A percentile compares a stretch with the other conserved stretches of the same genome.
Evolutionary conservation across 2,113 vertebrate genomes (phyloP).

Genomic region (Leiothrix lutea): DNA sequence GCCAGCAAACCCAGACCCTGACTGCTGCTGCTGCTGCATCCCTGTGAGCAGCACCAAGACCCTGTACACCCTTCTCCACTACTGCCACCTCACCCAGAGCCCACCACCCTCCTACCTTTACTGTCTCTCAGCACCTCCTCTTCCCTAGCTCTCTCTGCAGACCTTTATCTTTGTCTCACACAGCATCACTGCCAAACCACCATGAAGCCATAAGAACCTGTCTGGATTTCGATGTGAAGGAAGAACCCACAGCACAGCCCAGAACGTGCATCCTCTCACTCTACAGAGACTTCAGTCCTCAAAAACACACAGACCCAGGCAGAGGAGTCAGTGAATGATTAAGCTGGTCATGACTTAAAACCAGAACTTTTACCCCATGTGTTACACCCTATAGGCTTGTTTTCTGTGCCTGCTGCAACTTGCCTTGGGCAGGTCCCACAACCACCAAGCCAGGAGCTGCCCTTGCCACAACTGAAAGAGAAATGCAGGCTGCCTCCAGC

Average conservation of each 20-base stretch:
- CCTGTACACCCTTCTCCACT: neutral
- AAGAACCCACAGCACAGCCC: accelerated
- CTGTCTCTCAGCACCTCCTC: neutral
- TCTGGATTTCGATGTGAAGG: accelerated
- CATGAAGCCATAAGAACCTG: accelerated
- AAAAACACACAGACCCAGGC: neutral
- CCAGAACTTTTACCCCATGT: neutral
- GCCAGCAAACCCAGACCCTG: neutral
- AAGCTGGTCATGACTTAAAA: neutral
- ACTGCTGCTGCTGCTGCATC: neutral
- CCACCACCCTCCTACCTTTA: neutral
- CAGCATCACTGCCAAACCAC: neutral
- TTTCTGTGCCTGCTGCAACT: neutral
- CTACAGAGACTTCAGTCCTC: neutral
- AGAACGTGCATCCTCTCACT: neutral
- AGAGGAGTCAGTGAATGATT: neutral
- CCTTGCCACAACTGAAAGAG: neutral
- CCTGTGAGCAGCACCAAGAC: neutral
- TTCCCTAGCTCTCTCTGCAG: neutral
- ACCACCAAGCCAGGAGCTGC: neutral
- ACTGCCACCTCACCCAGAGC: accelerated
- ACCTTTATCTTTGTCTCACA: neutral
- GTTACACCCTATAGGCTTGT: neutral
- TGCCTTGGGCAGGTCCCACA: neutral
- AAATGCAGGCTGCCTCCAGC: neutral